Base-by-base conservation (phyloP, 1,140 invertebrate genomes). In the Charaxes varanes region DNA sequence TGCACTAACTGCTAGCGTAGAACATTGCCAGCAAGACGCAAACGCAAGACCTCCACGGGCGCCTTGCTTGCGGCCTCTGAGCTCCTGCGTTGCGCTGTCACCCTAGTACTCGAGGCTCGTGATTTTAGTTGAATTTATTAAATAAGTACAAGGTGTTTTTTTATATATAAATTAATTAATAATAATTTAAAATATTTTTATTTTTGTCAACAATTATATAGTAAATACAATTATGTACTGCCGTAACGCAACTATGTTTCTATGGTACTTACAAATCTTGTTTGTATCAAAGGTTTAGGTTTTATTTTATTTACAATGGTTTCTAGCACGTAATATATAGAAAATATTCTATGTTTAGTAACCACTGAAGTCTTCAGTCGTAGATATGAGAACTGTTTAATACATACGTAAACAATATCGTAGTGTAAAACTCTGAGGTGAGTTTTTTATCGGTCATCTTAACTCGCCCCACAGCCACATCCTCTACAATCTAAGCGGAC, bases 41-140 rank as follows among this genome's bases (percentile, higher is more conserved):
- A 17, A 27, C 16, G 16, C 10, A 8, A 23, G 33, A n/a, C 57
- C 57, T 23, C 47, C 55, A 8, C 31, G 51, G 6, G 55, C 55
- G 26, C 72, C 70, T 5, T 73, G 73, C 64, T 67, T 70, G 33
- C 26, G 19, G 8, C 5, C 42, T n/a, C 32, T 24, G 16, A 37
- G 27, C 38, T 31, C 43, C 27, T 22, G 16, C 22, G 34, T 35
- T 34, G 31, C 34, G 32, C 36, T 53, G 50, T 53, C 37, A 32
- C 36, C 49, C 53, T 69, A 60, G 58, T 62, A 65, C 38, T 48
- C 33, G 56, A 38, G 38, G 46, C 58, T 62, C 66, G 64, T 70
- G 67, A 76, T 72, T 67, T 67, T 76, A 79, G 68, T 70, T 66
- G 62, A 71, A 68, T 66, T 61, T 58, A 65, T 59, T 51, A 33